Evolutionary conservation across 2,888 invertebrate genomes (phyloP), one percentile per base, ranked within the genome.

Genomic region (Morpho helenor): DNA sequence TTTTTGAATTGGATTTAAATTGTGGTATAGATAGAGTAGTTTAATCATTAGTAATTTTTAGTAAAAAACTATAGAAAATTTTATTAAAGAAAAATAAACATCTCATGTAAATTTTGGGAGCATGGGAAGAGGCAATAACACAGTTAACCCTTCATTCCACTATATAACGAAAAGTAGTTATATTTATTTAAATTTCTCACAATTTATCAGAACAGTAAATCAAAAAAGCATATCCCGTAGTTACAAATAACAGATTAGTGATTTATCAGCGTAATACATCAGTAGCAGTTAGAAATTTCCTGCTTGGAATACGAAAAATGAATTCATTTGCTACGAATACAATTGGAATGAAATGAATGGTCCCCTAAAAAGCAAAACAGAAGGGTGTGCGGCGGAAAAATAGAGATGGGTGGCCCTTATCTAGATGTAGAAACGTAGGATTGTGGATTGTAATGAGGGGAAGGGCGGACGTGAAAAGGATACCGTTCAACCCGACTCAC

Each of bases 381-480:
- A 66, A 77, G 79, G 78, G 81, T 68, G 76, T 70, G 70, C 71
- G 72, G 73, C 64, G 74, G 80, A 79, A 84, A 83, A 82, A 82
- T 84, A 82, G 81, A 82, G 81, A 84, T 82, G 83, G 84, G 77
- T 77, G 78, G 71, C 77, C 74, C 82, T 87, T 87, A 88, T 89
- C 88, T 84, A 82, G 88, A 89, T 89, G 85, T 81, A 80, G 81
- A 78, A 84, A 76, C 74, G 79, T 79, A 82, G 85, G 81, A 82
- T 83, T 85, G 84, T 84, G 80, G 82, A 86, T 82, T 80, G 85
- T 84, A 84, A 85, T 82, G 78, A 84, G 82, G 82, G 87, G 84
- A 83, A 85, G 88, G 89, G 88, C 82, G 76, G 72, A 80, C 70
- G 77, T 85, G 85, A 87, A 86, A 87, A 80, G 85, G 84, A 87